Evolutionary conservation across 2,797 vertebrate species (phyloP), one percentile per base, ranked within the genome.

Genomic region (Eulemur coronatus): DNA sequence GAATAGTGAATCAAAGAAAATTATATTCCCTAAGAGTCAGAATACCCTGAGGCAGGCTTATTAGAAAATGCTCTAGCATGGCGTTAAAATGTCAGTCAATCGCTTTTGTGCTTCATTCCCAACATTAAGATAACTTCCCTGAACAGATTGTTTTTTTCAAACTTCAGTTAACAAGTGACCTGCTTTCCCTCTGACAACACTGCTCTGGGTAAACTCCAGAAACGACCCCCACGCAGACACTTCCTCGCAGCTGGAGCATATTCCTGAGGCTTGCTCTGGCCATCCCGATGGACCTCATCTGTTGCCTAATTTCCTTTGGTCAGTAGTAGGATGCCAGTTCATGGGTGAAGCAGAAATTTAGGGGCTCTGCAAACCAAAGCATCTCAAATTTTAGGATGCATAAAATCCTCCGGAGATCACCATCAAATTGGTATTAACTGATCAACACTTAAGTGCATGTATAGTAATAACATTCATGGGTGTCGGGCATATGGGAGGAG

Each of bases 1-100:
- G 17, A 91, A 43, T 17, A 80, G 59, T n/a, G 86, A 93, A 50
- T 85, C 72, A 93, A 95, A 80, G 82, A 91, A 72, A 89, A 76
- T 86, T 73, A 43, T 52, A 79, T 84, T 79, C 33, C 35, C 33
- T 22, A 48, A 63, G 57, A 78, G 63, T 55, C 46, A 55, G 84
- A 69, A 33, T n/a, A 57, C 69, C 63, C 69, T 41, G 14, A 94
- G 63, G 55, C 80, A 86, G 26, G 14, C 67, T 75, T 92, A 61
- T 65, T 65, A 92, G 91, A 84, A 89, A 89, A 78, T 30, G 22
- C 48, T 81, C 52, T 73, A 33, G 67, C 9, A 0, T 61, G n/a
- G 26, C 57, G 81, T 91, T 93, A 78, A 91, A 91, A 89, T 86
- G 61, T 70, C 79, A 93, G 67, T 33, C 33, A 72, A 63, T 93